These are phyloP conservation scores for Ylistrum balloti DNA, from an alignment of 1,140 invertebrate genomes.

Conservation along the genomic window DNA sequence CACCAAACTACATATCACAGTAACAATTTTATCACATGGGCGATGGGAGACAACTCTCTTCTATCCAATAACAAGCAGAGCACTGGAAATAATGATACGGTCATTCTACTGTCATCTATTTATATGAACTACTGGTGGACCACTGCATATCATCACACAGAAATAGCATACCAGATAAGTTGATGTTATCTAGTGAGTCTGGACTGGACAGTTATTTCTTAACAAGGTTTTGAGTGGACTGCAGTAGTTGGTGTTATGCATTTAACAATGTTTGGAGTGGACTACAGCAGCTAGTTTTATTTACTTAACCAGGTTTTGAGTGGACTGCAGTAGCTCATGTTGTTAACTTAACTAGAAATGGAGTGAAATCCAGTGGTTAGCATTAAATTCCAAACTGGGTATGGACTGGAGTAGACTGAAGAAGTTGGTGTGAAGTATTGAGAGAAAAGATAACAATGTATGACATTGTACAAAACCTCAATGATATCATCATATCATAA, in stretches of 20 bases:
- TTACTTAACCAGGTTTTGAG: not conserved
- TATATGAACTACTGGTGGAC: no score
- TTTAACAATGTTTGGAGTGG: not conserved
- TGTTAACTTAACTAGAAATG: not conserved
- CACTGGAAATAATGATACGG: not conserved
- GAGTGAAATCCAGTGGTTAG: not conserved
- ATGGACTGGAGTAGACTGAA: not conserved
- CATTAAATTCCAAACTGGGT: not conserved
- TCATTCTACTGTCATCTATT: not conserved
- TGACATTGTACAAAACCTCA: not conserved
- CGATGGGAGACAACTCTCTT: not conserved
- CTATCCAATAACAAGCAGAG: not conserved
- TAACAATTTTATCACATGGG: constrained; percentile 20
- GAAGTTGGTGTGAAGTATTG: not conserved
- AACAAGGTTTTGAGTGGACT: not conserved
- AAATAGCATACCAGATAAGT: not conserved
- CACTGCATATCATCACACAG: no score
- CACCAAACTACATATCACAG: constrained; percentile 19
- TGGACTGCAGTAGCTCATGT: not conserved
- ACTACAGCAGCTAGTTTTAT: not conserved
- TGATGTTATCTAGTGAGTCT: no score
- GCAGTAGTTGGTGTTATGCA: not conserved
- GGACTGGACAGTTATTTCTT: not conserved
- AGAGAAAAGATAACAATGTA: not conserved
- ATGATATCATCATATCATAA: not conserved